A percentile compares a stretch with the other conserved stretches of the same genome.
Evolutionary conservation across 2,113 vertebrate species (phyloP).

Genomic region (Atlantisia rogersi): DNA sequence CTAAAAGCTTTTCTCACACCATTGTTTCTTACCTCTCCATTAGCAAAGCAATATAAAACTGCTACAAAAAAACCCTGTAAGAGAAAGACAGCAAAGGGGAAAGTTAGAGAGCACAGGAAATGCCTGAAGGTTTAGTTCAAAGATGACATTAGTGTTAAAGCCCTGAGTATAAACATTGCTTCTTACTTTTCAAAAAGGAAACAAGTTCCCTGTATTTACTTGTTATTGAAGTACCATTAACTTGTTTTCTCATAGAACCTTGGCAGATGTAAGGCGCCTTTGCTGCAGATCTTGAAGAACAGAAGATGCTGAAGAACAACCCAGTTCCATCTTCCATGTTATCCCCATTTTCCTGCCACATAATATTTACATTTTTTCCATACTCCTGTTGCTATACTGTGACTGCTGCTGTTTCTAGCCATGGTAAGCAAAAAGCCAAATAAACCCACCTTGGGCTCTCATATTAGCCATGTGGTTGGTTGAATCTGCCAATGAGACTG

Average conservation of each 20-base stretch:
- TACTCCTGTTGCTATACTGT: not conserved
- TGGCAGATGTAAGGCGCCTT: not conserved
- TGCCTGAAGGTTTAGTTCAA: not conserved
- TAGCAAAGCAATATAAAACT: slow-evolving; percentile 92
- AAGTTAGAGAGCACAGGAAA: slow-evolving; percentile 1
- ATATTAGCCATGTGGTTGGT: not conserved
- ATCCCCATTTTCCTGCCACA: not conserved
- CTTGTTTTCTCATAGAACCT: not conserved
- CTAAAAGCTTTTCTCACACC: not conserved
- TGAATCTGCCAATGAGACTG: not conserved
- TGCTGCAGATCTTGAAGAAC: not conserved
- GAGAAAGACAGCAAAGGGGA: not conserved
- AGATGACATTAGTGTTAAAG: not conserved
- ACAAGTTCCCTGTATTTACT: not conserved
- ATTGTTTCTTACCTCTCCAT: slow-evolving; percentile 87
- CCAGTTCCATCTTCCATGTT: not conserved
- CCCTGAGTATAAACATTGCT: not conserved
- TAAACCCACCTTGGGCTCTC: not conserved
- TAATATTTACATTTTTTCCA: not conserved
- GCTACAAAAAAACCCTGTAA: slow-evolving; percentile 91
- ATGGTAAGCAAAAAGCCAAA: not conserved
- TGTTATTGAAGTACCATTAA: not conserved
- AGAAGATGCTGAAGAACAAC: not conserved
- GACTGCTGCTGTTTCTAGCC: not conserved
- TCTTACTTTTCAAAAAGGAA: not conserved